These are phyloP conservation scores for Augiades crinisus DNA, from an alignment of 2,888 invertebrate species.

Conservation along the genomic window DNA sequence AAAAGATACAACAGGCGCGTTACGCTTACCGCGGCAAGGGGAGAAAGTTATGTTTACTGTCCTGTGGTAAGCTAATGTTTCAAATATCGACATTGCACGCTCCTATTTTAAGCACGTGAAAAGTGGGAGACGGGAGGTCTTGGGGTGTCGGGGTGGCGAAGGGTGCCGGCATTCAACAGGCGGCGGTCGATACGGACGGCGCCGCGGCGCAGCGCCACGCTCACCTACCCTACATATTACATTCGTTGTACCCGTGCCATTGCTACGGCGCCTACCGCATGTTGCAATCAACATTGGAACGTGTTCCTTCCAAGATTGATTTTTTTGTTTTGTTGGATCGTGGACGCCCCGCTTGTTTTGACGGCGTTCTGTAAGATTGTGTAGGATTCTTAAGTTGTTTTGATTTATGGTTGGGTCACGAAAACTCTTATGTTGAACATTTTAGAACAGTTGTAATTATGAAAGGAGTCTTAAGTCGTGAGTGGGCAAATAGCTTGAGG, in stretches of 20 bases:
- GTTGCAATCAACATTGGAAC: constrained; percentile 26
- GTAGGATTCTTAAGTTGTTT: too few relatives aligned
- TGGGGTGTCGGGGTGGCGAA: constrained; percentile 45
- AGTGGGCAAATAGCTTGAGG: too few relatives aligned
- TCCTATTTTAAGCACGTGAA: constrained; percentile 80
- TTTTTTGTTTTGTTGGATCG: background rate
- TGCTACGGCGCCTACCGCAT: constrained; percentile 29
- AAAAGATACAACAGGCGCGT: background rate
- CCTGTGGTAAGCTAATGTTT: constrained; percentile 67
- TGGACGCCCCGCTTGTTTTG: background rate
- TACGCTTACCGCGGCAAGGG: constrained; percentile 3
- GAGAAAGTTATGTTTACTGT: constrained; percentile 46
- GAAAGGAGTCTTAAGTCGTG: too few relatives aligned
- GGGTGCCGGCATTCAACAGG: constrained; percentile 77
- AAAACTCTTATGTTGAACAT: too few relatives aligned
- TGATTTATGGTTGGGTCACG: too few relatives aligned
- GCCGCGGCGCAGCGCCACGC: constrained; percentile 62
- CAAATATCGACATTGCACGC: constrained; percentile 75
- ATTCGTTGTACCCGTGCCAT: constrained; percentile 31
- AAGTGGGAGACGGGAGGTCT: constrained; percentile 63
- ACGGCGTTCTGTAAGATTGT: too few relatives aligned
- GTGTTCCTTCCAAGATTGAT: constrained; percentile 1
- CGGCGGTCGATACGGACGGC: constrained; percentile 74
- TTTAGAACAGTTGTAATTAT: too few relatives aligned
- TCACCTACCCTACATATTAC: constrained; percentile 50